These are phyloP conservation scores for Cydia fagiglandana DNA, from an alignment of 1,140 invertebrate genomes.

Conservation along the genomic window DNA sequence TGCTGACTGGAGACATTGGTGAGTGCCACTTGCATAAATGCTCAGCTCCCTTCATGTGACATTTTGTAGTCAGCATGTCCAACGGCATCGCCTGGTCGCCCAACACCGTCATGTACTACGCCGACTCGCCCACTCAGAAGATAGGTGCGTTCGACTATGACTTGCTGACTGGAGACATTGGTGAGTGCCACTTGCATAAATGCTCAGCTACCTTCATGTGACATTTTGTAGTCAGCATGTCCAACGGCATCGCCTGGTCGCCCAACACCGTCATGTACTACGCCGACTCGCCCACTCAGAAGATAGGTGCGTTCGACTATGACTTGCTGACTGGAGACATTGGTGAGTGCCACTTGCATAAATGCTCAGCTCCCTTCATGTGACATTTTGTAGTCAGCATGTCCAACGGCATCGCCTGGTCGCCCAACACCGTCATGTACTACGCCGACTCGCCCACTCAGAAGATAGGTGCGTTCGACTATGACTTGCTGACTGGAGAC, in stretches of 20 bases:
- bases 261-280: slow-evolving; percentile 83
- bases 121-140: slow-evolving; percentile 77
- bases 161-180: slow-evolving; percentile 76
- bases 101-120: no score
- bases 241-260: slow-evolving; percentile 88
- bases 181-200: slow-evolving; percentile 73
- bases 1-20: slow-evolving; percentile 80
- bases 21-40: slow-evolving; percentile 28
- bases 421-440: slow-evolving; percentile 82
- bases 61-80: no score
- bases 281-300: slow-evolving; percentile 82
- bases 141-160: slow-evolving; percentile 85
- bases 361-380: no score
- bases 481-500: slow-evolving; percentile 80
- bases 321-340: slow-evolving; percentile 80
- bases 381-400: slow-evolving; percentile 73
- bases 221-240: slow-evolving; percentile 77
- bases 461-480: slow-evolving; percentile 84
- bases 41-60: no score
- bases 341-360: slow-evolving; percentile 75
- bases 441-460: slow-evolving; percentile 83
- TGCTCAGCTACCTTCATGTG: no score
- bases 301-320: slow-evolving; percentile 84
- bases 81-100: no score
- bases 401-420: slow-evolving; percentile 88